Base-by-base conservation (phyloP, 2,888 invertebrate genomes). In the Dicycla oo region DNA sequence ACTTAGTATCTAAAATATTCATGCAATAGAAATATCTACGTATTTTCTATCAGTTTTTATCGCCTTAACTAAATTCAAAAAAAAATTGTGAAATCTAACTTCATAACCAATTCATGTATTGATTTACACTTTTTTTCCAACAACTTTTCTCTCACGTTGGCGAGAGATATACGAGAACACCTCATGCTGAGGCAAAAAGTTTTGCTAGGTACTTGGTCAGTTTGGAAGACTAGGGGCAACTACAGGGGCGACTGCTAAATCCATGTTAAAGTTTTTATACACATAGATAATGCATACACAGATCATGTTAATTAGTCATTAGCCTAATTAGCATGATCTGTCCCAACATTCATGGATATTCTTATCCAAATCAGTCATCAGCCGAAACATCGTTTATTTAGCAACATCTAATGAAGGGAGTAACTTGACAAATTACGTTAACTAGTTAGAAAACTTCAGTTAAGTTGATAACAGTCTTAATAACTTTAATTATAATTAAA, bases 401-500 rank as follows among this genome's bases (percentile, higher is more conserved):
- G n/a, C n/a, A n/a, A n/a, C n/a, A n/a, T n/a, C n/a, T n/a, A n/a
- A n/a, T n/a, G n/a, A n/a, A n/a, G n/a, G n/a, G n/a, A n/a, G n/a
- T n/a, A n/a, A n/a, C n/a, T n/a, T n/a, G 60, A 69, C 56, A 53
- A 77, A 74, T 73, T 56, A 69, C 61, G 61, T 73, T 69, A 77
- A 65, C 70, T 68, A 68, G 69, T 80, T 62, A 71, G 40, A 34
- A 47, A 73, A 77, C 63, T 73, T 67, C 43, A 60, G 34, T 62
- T 6, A 75, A 79, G 73, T 79, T 49, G 51, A 66, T 70, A 70
- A 75, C 65, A 73, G 53, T 68, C 54, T 75, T 81, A 74, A 83
- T 76, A 71, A 73, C 68, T 77, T 75, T 65, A 75, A 76, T 86
- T 78, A 78, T 74, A 78, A 73, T 73, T 72, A 58, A 68, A 80